Evolutionary conservation across 2,888 invertebrate genomes (phyloP), one percentile per base, ranked within the genome.

Genomic region (Neoaliturus tenellus): DNA sequence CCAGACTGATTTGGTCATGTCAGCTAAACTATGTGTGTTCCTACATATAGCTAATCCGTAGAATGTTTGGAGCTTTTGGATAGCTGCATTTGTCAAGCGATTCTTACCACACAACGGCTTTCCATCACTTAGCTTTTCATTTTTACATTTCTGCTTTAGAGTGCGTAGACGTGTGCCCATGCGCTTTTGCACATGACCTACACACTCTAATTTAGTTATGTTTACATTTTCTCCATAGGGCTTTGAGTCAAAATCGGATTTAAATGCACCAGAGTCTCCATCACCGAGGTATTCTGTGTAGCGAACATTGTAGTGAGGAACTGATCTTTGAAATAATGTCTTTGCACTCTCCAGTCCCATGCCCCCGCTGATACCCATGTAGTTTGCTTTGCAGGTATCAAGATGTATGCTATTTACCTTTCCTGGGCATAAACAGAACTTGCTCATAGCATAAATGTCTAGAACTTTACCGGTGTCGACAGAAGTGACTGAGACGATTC

Each of bases 11-110:
- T 75, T 78, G 14, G 44, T 80, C 86, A 85, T 84, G 28, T 75
- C 80, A 41, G 84, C 71, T 14, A 86, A n/a, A 25, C 62, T 55
- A 31, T 80, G 55, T 10, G 35, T 33, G 51, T 86, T 83, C 0
- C 69, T 44, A 12, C 85, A 48, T 23, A 86, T 86, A 8, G 85
- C 85, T 23, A 58, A 78, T 1, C 86, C 86, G 81, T 86, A 86
- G 23, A 82, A 86, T 25, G 20, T 80, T 28, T 84, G 80, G 4
- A 84, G 35, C 10, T 71, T 23, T 48, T 84, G 28, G 1, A 81
- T 75, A 2, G 51, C 41, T 55, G 31, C 35, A 28, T 82, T 67
- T 41, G 82, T 84, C 23, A 83, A 41, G 8, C 82, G 48, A 33
- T 48, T 82, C 67, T 51, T 82, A 0, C 82, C 84, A 28, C 20